Evolutionary conservation across 2,888 invertebrate species (phyloP).

Genomic region (Labia minor): DNA sequence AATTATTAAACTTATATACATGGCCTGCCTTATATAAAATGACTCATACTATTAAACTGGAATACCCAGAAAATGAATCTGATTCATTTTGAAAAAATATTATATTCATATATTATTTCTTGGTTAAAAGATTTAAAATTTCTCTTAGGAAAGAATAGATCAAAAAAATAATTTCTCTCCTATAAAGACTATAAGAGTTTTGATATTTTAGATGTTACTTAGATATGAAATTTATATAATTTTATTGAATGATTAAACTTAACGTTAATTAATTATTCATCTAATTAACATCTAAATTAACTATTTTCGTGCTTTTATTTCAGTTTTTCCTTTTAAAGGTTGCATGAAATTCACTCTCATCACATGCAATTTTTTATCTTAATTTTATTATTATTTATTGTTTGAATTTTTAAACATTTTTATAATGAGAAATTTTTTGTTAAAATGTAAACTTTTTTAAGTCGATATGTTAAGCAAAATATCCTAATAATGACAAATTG

Average conservation of each 20-base stretch:
- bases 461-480: too few species aligned
- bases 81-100: background rate
- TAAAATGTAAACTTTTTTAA: too few species aligned
- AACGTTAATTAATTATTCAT: background rate
- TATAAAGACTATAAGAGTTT: background rate
- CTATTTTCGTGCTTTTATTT: background rate
- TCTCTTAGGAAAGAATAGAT: background rate
- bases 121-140: background rate
- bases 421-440: too few species aligned
- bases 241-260: background rate
- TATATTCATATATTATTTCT: background rate
- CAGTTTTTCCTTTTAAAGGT: background rate
- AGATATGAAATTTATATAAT: background rate
- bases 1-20: background rate
- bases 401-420: too few species aligned
- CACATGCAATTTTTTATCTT: too few species aligned
- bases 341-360: background rate
- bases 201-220: background rate
- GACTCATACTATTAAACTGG: too few species aligned
- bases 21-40: background rate
- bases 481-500: too few species aligned
- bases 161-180: background rate
- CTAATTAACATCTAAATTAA: background rate
- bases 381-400: too few species aligned
- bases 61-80: background rate